A percentile compares a stretch with the other conserved stretches of the same genome.
Conservation (phyloP, 2,797 vertebrate genomes). For the Scyliorhinus canicula region DNA sequence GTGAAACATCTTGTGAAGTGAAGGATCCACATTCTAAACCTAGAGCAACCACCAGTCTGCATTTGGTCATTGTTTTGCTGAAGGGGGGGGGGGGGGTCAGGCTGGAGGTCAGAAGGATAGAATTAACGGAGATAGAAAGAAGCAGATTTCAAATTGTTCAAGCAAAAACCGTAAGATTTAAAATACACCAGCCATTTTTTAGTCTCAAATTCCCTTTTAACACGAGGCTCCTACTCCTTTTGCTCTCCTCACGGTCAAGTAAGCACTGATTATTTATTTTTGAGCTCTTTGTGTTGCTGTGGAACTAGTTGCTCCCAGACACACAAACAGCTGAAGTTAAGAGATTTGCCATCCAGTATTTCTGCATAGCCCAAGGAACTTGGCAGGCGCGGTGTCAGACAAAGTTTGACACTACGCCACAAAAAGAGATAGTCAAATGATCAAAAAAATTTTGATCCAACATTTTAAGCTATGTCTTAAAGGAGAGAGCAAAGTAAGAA, state of each 20-base stretch:
- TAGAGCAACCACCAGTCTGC: background rate
- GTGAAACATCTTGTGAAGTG: background rate
- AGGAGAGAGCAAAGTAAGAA: too few species aligned
- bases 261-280: background rate
- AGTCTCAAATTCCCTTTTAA: background rate
- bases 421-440: background rate
- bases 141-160: background rate
- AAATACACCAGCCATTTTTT: background rate
- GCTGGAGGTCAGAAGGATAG: background rate
- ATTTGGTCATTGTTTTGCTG: background rate
- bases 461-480: background rate
- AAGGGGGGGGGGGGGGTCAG: background rate
- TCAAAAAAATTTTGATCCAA: background rate
- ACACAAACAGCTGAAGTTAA: background rate
- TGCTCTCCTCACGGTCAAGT: background rate
- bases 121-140: background rate
- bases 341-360: background rate
- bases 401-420: background rate
- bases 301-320: background rate
- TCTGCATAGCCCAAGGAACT: background rate
- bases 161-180: background rate
- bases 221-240: background rate
- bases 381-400: background rate
- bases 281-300: background rate
- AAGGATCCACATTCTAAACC: background rate